Conservation (phyloP, 2,113 vertebrate genomes). For the Sinocyclocheilus anophthalmus region DNA sequence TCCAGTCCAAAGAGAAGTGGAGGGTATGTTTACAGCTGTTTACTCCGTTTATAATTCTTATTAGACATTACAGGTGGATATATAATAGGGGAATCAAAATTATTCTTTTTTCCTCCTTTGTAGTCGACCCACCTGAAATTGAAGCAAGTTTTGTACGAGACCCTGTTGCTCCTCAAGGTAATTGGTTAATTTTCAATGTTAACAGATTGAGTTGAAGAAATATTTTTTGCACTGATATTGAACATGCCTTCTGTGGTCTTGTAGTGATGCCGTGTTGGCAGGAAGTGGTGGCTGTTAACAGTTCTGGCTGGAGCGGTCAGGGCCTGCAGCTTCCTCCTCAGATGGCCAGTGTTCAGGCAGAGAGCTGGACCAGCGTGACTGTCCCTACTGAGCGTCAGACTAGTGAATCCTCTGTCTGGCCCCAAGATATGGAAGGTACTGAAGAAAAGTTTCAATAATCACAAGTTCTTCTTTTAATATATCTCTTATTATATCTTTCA, state of each 20-base stretch:
- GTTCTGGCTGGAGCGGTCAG: slow-evolving; percentile 41
- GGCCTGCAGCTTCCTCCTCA: slow-evolving; percentile 28
- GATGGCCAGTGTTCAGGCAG: slow-evolving; percentile 5
- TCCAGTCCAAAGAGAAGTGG: slow-evolving; percentile 23
- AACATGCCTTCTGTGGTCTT: slow-evolving; percentile 34
- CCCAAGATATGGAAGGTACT: slow-evolving; percentile 56
- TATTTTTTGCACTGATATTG: neutral
- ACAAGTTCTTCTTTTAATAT: neutral
- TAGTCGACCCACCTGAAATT: neutral
- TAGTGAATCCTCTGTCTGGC: slow-evolving; percentile 22
- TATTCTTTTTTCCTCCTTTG: neutral
- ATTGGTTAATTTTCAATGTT: neutral
- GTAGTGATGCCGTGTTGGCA: slow-evolving; percentile 28
- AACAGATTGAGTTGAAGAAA: neutral
- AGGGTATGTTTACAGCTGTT: neutral
- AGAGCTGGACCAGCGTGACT: slow-evolving; percentile 42
- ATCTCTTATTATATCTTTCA: neutral
- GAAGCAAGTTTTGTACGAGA: neutral
- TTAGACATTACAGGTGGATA: neutral
- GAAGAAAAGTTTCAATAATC: slow-evolving; percentile 7
- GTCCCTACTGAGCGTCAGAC: slow-evolving; percentile 21
- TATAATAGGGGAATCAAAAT: neutral
- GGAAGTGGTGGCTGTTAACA: slow-evolving; percentile 21
- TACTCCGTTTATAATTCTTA: neutral
- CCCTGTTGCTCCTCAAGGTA: neutral